Conservation (phyloP, 2,113 vertebrate genomes). For the Gulo gulo region DNA sequence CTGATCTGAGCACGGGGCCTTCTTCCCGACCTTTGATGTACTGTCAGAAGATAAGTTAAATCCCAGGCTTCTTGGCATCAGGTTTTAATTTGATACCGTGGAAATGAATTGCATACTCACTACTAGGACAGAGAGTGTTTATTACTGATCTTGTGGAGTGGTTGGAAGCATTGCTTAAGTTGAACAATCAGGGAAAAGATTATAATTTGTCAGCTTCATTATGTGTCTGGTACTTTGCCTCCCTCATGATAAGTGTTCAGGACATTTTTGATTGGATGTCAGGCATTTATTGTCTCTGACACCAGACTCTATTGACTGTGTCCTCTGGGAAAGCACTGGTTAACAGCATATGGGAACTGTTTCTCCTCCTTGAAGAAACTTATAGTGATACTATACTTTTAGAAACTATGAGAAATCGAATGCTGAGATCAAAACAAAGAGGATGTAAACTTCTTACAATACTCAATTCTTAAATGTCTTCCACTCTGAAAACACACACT, state of each 20-base stretch:
- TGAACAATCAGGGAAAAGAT: not conserved
- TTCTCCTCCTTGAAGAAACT: conserved; percentile 11
- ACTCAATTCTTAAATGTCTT: conserved; percentile 32
- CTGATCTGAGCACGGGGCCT: not conserved
- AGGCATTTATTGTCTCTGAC: not conserved
- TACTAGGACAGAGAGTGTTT: not conserved
- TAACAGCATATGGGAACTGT: not conserved
- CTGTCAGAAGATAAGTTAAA: conserved; percentile 32
- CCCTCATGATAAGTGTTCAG: not conserved
- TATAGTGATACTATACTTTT: not conserved
- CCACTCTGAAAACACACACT: not conserved
- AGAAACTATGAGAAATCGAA: conserved; percentile 42
- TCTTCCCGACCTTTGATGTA: conserved; percentile 41
- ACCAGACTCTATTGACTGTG: not conserved
- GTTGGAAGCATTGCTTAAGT: conserved; percentile 39
- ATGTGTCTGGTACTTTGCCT: conserved; percentile 39
- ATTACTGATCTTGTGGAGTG: conserved; percentile 36
- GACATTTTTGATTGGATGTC: conserved; percentile 2
- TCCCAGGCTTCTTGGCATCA: conserved; percentile 12
- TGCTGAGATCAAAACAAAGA: not conserved
- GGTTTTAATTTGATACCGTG: conserved; percentile 58
- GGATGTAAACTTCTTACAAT: not conserved
- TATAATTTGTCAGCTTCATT: conserved; percentile 20
- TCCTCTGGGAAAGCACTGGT: not conserved
- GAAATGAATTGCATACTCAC: conserved; percentile 47